A percentile compares a stretch with the other conserved stretches of the same genome.
phyloP scores from a whole-genome alignment of 2,888 invertebrate species.

The Platynereis dumerilii region DNA sequence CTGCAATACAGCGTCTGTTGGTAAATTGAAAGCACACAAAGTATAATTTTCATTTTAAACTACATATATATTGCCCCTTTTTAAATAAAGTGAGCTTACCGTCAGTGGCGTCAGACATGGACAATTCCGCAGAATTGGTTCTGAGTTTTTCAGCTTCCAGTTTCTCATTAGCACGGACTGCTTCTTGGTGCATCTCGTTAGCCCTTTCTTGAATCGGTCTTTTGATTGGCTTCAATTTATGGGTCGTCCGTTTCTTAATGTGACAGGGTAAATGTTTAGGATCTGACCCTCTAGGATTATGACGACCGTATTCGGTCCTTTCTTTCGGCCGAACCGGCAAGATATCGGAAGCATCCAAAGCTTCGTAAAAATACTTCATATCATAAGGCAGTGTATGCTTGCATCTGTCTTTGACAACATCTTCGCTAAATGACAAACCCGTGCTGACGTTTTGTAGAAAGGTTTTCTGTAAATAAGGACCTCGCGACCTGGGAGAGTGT shows the following conservation, averaged over 20 bases:
- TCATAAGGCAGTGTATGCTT: constrained; percentile 58
- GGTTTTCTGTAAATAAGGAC: constrained; percentile 32
- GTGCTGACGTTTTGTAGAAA: constrained; percentile 52
- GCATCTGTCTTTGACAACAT: constrained; percentile 57
- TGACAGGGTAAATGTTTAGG: constrained; percentile 52
- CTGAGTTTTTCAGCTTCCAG: constrained; percentile 8
- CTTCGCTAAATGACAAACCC: constrained; percentile 56
- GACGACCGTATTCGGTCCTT: constrained; percentile 44
- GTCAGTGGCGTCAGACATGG: no score
- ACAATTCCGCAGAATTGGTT: no score
- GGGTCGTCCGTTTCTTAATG: constrained; percentile 43
- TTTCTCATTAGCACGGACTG: constrained; percentile 31
- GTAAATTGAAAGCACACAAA: no score
- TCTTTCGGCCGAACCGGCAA: constrained; percentile 40
- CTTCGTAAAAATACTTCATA: constrained; percentile 53
- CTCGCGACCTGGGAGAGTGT: neutral
- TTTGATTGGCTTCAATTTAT: constrained; percentile 48
- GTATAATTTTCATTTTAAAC: no score
- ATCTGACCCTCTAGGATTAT: constrained; percentile 47
- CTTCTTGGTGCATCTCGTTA: constrained; percentile 47
- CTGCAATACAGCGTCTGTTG: no score
- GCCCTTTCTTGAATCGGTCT: constrained; percentile 47
- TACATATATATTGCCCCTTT: no score
- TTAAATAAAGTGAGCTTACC: no score
- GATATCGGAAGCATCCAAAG: constrained; percentile 47